phyloP scores from a whole-genome alignment of 2,113 vertebrate species.

The Mustelus asterias region DNA sequence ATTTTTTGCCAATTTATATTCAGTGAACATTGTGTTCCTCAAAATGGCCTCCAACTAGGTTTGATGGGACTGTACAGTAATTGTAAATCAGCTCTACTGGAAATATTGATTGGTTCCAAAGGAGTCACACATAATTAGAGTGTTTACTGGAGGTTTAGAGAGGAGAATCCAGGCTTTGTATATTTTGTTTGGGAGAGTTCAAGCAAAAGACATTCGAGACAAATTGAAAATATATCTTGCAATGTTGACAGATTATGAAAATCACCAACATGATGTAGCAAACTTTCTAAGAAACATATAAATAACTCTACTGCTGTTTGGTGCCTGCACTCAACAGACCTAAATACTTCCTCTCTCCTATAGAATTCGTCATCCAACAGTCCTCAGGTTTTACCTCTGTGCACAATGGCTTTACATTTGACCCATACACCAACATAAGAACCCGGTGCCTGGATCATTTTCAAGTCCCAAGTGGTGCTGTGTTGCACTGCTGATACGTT shows the following conservation, averaged over 20 bases:
- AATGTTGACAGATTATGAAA: conserved; percentile 17
- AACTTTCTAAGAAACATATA: background rate
- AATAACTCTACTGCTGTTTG: background rate
- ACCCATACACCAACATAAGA: background rate
- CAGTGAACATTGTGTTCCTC: background rate
- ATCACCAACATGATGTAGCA: background rate
- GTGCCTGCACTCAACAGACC: background rate
- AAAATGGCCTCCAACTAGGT: background rate
- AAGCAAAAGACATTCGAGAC: background rate
- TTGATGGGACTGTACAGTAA: background rate
- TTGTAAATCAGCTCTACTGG: background rate
- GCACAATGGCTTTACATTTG: background rate
- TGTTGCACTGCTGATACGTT: background rate
- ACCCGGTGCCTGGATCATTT: background rate
- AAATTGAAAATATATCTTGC: conserved; percentile 1
- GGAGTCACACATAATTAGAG: background rate
- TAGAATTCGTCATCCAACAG: background rate
- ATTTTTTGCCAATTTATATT: background rate
- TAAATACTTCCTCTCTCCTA: background rate
- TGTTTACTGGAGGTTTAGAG: background rate
- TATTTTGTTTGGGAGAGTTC: background rate
- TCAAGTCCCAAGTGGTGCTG: too few relatives aligned
- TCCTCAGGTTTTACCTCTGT: background rate
- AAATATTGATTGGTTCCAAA: background rate
- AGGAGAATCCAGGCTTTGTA: background rate